These are phyloP conservation scores for Arizona elegans DNA, from an alignment of 2,113 vertebrate species.

Conservation along the genomic window DNA sequence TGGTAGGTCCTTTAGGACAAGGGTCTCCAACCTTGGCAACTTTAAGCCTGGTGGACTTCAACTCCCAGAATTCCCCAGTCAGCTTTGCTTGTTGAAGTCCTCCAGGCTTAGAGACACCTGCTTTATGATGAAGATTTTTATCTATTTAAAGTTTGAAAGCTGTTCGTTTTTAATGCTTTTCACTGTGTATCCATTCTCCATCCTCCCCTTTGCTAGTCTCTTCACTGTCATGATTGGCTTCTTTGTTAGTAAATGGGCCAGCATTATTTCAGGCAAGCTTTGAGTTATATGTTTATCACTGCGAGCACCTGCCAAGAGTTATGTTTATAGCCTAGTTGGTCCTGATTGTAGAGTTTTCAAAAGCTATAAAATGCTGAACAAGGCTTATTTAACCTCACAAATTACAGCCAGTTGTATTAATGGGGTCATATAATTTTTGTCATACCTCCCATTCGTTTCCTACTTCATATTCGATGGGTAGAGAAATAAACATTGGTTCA, in stretches of 20 bases:
- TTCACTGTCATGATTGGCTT: constrained; percentile 49
- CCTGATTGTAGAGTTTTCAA: constrained; percentile 65
- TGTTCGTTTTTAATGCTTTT: constrained; percentile 29
- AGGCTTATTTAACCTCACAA: constrained; percentile 59
- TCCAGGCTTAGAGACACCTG: too few species aligned
- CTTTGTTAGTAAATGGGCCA: constrained; percentile 61
- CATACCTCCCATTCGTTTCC: constrained; percentile 38
- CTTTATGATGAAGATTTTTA: constrained; percentile 46
- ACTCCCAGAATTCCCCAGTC: too few species aligned
- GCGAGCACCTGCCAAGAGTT: constrained; percentile 52
- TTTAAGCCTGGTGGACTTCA: too few species aligned
- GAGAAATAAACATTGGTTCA: constrained; percentile 30
- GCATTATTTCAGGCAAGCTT: constrained; percentile 54
- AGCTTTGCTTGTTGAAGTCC: too few species aligned
- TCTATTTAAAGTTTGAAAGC: constrained; percentile 62
- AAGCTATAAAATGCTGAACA: constrained; percentile 58
- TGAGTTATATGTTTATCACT: constrained; percentile 66
- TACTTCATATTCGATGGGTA: constrained; percentile 31
- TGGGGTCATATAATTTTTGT: constrained; percentile 52
- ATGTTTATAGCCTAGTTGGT: constrained; percentile 59
- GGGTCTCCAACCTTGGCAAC: too few species aligned
- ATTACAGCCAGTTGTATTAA: constrained; percentile 64
- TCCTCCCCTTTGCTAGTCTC: constrained; percentile 53
- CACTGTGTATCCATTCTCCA: constrained; percentile 51
- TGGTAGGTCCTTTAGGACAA: constrained; percentile 47